These are phyloP conservation scores for Copsychus sechellarum DNA, from an alignment of 2,113 vertebrate species.

Conservation along the genomic window DNA sequence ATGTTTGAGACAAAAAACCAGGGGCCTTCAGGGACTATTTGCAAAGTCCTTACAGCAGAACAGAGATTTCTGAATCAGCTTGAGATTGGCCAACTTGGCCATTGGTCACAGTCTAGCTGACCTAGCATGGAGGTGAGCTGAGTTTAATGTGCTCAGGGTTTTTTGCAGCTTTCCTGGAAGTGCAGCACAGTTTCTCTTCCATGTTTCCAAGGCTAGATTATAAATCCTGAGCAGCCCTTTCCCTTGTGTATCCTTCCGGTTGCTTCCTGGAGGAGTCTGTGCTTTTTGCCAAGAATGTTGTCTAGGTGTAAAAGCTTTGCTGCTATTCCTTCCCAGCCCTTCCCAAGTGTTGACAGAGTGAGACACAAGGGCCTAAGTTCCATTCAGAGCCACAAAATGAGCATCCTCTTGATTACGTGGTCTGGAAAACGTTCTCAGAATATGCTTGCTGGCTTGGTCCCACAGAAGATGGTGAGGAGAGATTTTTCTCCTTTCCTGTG, in stretches of 20 bases:
- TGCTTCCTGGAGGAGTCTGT: not conserved
- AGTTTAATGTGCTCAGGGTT: not conserved
- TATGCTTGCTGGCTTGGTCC: not conserved
- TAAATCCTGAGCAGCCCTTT: not conserved
- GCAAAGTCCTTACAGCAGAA: not conserved
- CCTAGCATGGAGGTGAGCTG: not conserved
- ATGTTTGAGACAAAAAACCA: not conserved
- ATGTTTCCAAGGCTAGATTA: not conserved
- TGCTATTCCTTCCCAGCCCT: not conserved
- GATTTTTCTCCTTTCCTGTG: not conserved
- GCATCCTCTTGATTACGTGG: not conserved
- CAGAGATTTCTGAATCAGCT: not conserved
- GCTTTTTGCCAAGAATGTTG: not conserved
- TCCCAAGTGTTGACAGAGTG: slow-evolving; percentile 23
- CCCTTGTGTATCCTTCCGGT: not conserved
- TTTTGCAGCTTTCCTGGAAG: not conserved
- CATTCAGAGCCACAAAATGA: slow-evolving; percentile 15
- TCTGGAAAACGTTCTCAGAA: not conserved
- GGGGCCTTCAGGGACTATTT: not conserved
- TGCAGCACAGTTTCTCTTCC: not conserved
- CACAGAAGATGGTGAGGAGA: not conserved
- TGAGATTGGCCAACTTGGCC: not conserved
- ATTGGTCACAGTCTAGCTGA: slow-evolving; percentile 23
- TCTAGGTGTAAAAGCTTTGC: slow-evolving; percentile 41
- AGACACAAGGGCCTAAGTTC: not conserved